Conservation (phyloP, 2,113 vertebrate genomes). For the Arizona elegans region DNA sequence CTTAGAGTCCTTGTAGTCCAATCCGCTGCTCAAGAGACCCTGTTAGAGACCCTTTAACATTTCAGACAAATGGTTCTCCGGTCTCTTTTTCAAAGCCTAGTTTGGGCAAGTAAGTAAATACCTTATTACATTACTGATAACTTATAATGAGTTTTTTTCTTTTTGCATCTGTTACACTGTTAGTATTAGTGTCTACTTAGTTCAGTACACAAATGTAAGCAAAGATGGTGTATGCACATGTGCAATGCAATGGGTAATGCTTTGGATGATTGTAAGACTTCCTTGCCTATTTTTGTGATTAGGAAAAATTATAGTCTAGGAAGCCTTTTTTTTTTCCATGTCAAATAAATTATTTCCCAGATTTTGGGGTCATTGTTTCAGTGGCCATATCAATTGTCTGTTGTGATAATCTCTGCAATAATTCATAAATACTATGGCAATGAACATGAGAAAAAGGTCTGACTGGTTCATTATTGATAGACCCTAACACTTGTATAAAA, state of each 20-base stretch:
- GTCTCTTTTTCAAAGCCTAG: background rate
- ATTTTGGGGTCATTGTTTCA: background rate
- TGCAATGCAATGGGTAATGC: background rate
- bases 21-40: background rate
- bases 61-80: background rate
- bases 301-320: background rate
- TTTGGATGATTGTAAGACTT: background rate
- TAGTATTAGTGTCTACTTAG: background rate
- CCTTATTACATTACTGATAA: background rate
- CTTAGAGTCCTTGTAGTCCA: background rate
- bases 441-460: conserved; percentile 6
- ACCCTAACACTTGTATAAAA: conserved; percentile 17
- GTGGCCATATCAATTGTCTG: background rate
- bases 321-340: background rate
- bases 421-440: background rate
- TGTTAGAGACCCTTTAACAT: background rate
- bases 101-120: background rate
- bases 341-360: background rate
- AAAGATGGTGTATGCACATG: background rate
- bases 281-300: background rate
- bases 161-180: background rate
- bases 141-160: background rate
- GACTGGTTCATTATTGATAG: conserved; percentile 17
- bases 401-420: background rate
- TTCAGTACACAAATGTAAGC: background rate